Evolutionary conservation across 2,113 vertebrate species (phyloP).

Genomic region (Oxyura jamaicensis): DNA sequence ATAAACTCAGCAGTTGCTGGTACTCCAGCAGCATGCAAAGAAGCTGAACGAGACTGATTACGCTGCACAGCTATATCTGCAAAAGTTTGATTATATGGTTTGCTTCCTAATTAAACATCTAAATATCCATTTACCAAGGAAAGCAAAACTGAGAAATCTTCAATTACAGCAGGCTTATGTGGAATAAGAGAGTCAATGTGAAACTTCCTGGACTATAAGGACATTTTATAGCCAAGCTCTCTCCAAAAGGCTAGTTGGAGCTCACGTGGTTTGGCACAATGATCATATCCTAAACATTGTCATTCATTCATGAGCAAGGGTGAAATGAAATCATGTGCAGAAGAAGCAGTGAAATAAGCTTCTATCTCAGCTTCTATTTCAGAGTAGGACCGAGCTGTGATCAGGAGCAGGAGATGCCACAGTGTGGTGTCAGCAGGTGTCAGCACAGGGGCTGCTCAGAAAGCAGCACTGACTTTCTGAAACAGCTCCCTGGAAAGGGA

Average conservation of each 20-base stretch:
- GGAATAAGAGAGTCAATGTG: not conserved
- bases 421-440: not conserved
- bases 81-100: slow-evolving; percentile 46
- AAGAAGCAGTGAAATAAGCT: not conserved
- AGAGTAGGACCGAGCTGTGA: not conserved
- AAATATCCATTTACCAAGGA: not conserved
- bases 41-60: slow-evolving; percentile 21
- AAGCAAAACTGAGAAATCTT: not conserved
- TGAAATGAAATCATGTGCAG: not conserved
- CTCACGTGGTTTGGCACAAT: not conserved
- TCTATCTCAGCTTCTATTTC: not conserved
- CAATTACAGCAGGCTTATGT: not conserved
- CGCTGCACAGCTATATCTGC: not conserved
- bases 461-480: not conserved
- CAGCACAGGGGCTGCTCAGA: not conserved
- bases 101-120: slow-evolving; percentile 63
- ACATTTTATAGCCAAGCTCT: not conserved
- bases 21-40: slow-evolving; percentile 39
- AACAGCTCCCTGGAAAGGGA: not conserved
- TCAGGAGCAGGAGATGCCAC: not conserved
- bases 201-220: not conserved
- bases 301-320: not conserved
- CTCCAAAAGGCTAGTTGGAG: not conserved
- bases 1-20: slow-evolving; percentile 26
- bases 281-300: not conserved